Conservation (phyloP, 2,888 invertebrate species). For the Drosophila pegasa region DNA sequence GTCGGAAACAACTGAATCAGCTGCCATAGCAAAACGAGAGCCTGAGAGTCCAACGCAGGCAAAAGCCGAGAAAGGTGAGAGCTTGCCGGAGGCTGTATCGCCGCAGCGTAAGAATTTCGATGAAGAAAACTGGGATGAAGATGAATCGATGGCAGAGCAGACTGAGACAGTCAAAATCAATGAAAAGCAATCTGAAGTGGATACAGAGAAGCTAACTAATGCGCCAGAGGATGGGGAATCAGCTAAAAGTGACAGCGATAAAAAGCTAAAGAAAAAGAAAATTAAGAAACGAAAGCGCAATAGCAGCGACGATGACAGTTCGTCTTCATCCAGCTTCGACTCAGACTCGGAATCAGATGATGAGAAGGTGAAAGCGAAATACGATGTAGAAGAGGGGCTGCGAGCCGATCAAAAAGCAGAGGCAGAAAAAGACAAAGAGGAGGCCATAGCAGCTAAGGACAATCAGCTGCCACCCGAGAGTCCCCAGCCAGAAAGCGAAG, state of each 20-base stretch:
- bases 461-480: constrained; percentile 35
- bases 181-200: constrained; percentile 9
- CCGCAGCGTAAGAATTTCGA: constrained; percentile 74
- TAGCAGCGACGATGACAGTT: constrained; percentile 75
- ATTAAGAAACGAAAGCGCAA: constrained; percentile 75
- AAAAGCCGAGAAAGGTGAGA: constrained; percentile 44
- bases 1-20: constrained; percentile 53
- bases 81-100: constrained; percentile 70
- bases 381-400: constrained; percentile 73
- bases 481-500: constrained; percentile 61
- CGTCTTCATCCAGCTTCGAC: constrained; percentile 77
- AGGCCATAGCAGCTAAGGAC: constrained; percentile 24
- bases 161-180: constrained; percentile 69
- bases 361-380: constrained; percentile 84
- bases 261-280: constrained; percentile 55
- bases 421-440: constrained; percentile 48
- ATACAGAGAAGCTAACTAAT: constrained; percentile 24
- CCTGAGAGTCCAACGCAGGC: constrained; percentile 75
- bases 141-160: constrained; percentile 14
- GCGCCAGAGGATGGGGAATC: constrained; percentile 50
- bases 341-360: constrained; percentile 75
- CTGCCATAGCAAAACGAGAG: constrained; percentile 50
- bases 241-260: constrained; percentile 25
- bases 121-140: constrained; percentile 83
- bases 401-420: constrained; percentile 69